A percentile compares a stretch with the other conserved stretches of the same genome.
phyloP scores from a whole-genome alignment of 1,140 invertebrate species.

The Propsilocerus akamusi region DNA sequence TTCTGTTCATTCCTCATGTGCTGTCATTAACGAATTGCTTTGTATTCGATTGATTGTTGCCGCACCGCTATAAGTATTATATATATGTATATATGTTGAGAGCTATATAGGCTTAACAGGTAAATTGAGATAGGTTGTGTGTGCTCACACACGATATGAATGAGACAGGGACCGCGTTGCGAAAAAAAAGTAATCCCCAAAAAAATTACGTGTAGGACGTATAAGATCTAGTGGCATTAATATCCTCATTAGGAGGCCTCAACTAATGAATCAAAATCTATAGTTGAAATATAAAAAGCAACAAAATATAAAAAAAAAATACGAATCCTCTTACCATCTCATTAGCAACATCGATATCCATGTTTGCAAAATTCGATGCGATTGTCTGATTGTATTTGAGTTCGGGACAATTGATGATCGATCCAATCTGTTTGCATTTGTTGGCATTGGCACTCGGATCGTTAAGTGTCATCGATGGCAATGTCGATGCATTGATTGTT shows the following conservation, averaged over 20 bases:
- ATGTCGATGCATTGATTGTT: background rate
- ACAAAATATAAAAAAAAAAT: background rate
- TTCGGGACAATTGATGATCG: background rate
- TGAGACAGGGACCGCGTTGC: background rate
- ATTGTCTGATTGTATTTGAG: background rate
- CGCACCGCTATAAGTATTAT: no score
- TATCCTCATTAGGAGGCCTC: background rate
- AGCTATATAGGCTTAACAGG: background rate
- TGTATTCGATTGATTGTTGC: no score
- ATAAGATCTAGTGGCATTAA: background rate
- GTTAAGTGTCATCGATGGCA: background rate
- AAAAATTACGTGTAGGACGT: background rate
- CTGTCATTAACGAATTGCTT: conserved; percentile 2
- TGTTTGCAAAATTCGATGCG: no score
- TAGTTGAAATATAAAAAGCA: no score
- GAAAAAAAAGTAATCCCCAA: background rate
- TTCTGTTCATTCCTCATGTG: background rate
- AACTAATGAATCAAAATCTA: background rate
- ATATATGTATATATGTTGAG: no score
- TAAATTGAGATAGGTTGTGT: conserved; percentile 3
- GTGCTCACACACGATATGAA: background rate
- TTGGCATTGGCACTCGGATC: background rate
- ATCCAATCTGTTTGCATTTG: background rate
- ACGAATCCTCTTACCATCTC: background rate
- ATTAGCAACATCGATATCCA: conserved; percentile 1